Evolutionary conservation across 2,888 invertebrate species (phyloP), one percentile per base, ranked within the genome.

Genomic region (Antitype chi): DNA sequence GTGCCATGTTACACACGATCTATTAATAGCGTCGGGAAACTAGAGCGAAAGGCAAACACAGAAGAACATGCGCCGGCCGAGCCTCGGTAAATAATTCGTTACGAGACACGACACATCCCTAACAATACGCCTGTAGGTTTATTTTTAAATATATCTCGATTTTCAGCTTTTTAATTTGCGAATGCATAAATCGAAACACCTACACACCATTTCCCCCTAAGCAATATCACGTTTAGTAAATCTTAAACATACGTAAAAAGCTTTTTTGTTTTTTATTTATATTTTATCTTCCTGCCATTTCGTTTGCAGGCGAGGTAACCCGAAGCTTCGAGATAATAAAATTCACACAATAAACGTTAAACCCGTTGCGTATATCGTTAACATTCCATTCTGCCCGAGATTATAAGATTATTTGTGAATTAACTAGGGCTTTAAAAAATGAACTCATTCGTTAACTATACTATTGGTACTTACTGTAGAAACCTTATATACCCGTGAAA

Each of bases 21-120:
- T 60, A 53, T 68, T 52, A 76, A 76, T 76, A 76, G 69, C 32
- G 28, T 23, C 28, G 25, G 23, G 25, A 32, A 76, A 77, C 28
- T 77, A 68, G 69, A 69, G 32, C 32, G 32, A 68, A 49, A 32
- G 43, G 28, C 6, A 52, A 75, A 55, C 52, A 60, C n/a, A 11
- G n/a, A 60, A 60, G 25, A 23, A 23, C 59, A 15, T 5, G 32
- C 20, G 52, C 28, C 2, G 49, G 52, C 28, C 2, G 49, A 52
- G n/a, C 57, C 17, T 38, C 20, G 15, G 20, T 69, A 69, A 77
- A 60, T 32, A 60, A 77, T 60, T 43, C 20, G 15, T 76, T 67
- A 49, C 49, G 57, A 57, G 28, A 52, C 38, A 59, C 47, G 20
- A 57, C 57, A 52, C 28, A 13, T 73, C 55, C 28, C 13, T 53